These are phyloP conservation scores for Sminthurides bifidus DNA, from an alignment of 1,140 invertebrate species.

Conservation along the genomic window DNA sequence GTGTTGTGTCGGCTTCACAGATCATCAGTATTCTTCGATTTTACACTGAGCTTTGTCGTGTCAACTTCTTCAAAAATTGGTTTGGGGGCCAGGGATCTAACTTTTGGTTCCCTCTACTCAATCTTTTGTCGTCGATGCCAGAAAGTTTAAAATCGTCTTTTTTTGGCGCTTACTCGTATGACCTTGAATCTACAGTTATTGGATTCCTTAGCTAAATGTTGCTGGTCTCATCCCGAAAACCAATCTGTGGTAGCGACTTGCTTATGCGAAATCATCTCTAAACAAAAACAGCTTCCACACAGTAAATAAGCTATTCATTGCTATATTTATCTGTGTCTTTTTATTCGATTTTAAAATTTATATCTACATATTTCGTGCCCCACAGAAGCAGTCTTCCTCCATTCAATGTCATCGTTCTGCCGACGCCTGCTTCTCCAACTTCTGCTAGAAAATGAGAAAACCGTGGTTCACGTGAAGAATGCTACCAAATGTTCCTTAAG, in stretches of 20 bases:
- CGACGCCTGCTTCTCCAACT: constrained; percentile 71
- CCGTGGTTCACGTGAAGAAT: constrained; percentile 56
- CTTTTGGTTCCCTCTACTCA: constrained; percentile 71
- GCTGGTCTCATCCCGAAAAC: constrained; percentile 69
- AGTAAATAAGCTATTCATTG: constrained; percentile 36
- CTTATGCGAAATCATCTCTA: constrained; percentile 56
- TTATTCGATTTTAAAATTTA: neutral
- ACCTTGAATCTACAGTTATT: constrained; percentile 60
- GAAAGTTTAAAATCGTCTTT: constrained; percentile 22
- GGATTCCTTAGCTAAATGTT: constrained; percentile 62
- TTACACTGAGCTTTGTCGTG: constrained; percentile 62
- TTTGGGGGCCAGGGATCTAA: constrained; percentile 62
- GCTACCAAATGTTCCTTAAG: constrained; percentile 32
- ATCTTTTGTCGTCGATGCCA: constrained; percentile 49
- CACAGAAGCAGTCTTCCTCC: constrained; percentile 42
- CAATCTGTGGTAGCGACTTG: constrained; percentile 69
- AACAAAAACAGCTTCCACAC: constrained; percentile 49
- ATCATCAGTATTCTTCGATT: constrained; percentile 55
- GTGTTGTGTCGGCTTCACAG: constrained; percentile 5
- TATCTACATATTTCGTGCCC: neutral
- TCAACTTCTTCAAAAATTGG: constrained; percentile 73
- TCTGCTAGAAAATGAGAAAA: constrained; percentile 71
- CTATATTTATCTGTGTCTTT: neutral
- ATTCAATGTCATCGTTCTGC: constrained; percentile 71
- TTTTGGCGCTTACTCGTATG: constrained; percentile 31